Base-by-base conservation (phyloP, 2,113 vertebrate species). In the Brachypteracias leptosomus region DNA sequence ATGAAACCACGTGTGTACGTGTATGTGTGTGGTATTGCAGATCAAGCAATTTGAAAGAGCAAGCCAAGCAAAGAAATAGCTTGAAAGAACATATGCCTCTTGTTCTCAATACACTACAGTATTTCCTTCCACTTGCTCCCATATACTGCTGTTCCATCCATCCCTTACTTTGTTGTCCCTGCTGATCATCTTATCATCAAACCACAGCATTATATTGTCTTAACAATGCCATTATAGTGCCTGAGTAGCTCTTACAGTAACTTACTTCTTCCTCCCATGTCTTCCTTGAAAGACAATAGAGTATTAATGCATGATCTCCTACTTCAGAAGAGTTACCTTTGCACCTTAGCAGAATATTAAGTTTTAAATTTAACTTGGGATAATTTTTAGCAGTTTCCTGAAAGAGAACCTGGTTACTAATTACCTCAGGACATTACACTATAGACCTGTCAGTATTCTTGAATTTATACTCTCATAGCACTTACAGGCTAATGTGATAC, bases 1-100 rank as follows among this genome's bases (percentile, higher is more conserved):
- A 6, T 25, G 57, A 75, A 71, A 18, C 11, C 2, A 0, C 16
- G 2, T 20, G 4, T 52, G 4, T 61, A 35, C 14, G 8, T 17
- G 36, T 8, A 18, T 28, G 9, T 31, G 15, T 33, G 42, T 13
- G 10, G 52, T 59, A 74, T 36, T 63, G 19, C n/a, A 74, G 58
- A 78, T 8, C 26, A 87, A 75, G 12, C 9, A 29, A 9, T 54
- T 49, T 33, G 7, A 77, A 73, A 54, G 74, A 66, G 6, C 16
- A 72, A 73, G 21, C 24, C 20, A 63, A 88, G 20, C 22, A 84
- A 31, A 83, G n/a, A 74, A 77, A 65, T 40, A 58, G 20, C 17
- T 29, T 73, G 5, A 58, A 36, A 70, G 7, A 21, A 29, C 1
- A 8, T 63, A 42, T 3, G 8, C 19, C 22, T 68, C 19, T 80